Conservation (phyloP, 2,113 vertebrate species). For the Panurus biarmicus region DNA sequence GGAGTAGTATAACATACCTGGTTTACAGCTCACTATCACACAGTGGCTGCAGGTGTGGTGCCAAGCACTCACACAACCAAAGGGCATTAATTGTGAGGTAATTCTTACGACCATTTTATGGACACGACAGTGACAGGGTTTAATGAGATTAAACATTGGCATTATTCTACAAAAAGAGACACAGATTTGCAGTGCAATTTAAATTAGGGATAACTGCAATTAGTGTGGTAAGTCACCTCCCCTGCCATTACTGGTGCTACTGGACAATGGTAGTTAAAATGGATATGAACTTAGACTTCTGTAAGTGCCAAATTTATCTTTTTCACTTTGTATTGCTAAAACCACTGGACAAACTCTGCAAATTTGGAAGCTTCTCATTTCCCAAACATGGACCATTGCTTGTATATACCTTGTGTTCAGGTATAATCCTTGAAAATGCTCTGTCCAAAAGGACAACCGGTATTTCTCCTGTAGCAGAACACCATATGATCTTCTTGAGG, state of each 20-base stretch:
- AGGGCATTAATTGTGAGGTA: background rate
- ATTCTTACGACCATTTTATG: background rate
- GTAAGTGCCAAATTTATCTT: background rate
- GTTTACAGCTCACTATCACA: background rate
- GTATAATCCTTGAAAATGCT: background rate
- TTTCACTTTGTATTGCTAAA: background rate
- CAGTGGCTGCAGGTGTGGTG: background rate
- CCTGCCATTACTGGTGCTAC: background rate
- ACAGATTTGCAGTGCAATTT: background rate
- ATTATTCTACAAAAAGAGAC: background rate
- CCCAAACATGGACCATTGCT: background rate
- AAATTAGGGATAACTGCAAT: background rate
- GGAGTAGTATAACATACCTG: background rate
- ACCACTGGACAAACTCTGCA: background rate
- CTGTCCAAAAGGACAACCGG: fast-evolving
- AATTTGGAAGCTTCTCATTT: background rate
- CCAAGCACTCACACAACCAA: background rate
- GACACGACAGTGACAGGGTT: background rate
- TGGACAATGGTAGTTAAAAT: background rate
- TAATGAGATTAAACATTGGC: background rate
- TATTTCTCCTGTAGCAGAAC: background rate
- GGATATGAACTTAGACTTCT: background rate
- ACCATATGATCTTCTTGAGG: background rate
- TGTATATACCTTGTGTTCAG: background rate
- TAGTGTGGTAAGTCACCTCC: background rate